Percentiles rank a stretch among this genome's conserved stretches.
These are phyloP conservation scores for Magallana nippona DNA, from an alignment of 2,888 invertebrate species.

Conservation along the genomic window DNA sequence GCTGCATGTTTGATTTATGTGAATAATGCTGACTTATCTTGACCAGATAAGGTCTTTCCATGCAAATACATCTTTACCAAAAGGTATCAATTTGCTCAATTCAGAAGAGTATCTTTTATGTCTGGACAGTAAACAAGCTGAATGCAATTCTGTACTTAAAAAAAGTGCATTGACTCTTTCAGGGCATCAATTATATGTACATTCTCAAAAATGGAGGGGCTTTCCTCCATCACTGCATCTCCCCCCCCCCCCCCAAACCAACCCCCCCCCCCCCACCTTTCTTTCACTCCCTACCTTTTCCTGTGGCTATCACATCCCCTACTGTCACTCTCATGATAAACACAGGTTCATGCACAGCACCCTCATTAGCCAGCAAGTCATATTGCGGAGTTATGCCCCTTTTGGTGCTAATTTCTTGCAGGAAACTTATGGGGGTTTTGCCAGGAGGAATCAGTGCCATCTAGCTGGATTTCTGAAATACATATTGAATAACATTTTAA, in stretches of 20 bases:
- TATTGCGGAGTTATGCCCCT: constrained; percentile 96
- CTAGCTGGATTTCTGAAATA: background rate
- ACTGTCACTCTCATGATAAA: constrained; percentile 97
- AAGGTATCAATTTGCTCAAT: too few species aligned
- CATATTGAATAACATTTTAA: background rate
- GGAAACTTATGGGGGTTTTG: constrained; percentile 92
- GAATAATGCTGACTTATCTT: too few species aligned
- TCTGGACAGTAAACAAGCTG: too few species aligned
- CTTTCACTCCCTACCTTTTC: constrained; percentile 74
- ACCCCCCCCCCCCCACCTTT: background rate
- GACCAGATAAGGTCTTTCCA: too few species aligned
- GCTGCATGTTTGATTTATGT: too few species aligned
- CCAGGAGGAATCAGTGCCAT: constrained; percentile 69
- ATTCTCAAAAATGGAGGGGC: too few species aligned
- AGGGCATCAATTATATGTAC: too few species aligned
- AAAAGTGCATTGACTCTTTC: too few species aligned
- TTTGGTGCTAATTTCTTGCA: constrained; percentile 94
- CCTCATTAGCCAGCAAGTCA: constrained; percentile 94
- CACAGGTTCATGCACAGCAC: constrained; percentile 97
- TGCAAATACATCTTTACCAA: too few species aligned
- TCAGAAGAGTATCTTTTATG: too few species aligned
- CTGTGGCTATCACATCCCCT: constrained; percentile 83
- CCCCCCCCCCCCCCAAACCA: too few species aligned
- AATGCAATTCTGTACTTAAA: too few species aligned
- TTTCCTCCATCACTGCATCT: background rate